These are phyloP conservation scores for Ginglymostoma cirratum DNA, from an alignment of 2,113 vertebrate genomes.

Conservation along the genomic window DNA sequence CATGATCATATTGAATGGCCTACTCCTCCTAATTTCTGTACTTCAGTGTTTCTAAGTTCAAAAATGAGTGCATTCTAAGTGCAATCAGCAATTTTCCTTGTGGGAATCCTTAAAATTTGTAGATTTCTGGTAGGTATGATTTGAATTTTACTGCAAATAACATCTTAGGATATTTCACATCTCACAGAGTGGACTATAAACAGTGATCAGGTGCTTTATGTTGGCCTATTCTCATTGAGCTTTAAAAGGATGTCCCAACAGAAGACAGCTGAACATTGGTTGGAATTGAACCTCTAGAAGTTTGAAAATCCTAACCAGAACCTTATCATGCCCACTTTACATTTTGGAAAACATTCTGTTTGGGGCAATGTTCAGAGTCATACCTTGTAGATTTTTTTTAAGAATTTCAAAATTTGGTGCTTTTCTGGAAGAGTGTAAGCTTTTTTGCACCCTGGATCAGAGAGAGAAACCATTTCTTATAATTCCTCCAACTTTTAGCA, in stretches of 20 bases:
- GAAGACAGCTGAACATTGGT: slow-evolving; percentile 25
- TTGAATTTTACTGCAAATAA: slow-evolving; percentile 5
- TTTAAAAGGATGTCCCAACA: slow-evolving; percentile 5
- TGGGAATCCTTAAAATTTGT: neutral
- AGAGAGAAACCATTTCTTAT: neutral
- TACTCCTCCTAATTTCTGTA: no score
- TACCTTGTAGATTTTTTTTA: neutral
- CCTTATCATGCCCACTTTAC: neutral
- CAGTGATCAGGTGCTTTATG: neutral
- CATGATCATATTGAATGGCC: no score
- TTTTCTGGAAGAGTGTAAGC: neutral
- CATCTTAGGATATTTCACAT: neutral
- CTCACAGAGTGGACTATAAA: neutral
- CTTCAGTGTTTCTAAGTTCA: neutral
- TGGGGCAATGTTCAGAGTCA: neutral
- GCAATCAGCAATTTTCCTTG: neutral
- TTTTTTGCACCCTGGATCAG: neutral
- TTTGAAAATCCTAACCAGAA: slow-evolving; percentile 7
- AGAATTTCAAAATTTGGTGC: neutral
- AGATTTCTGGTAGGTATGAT: neutral
- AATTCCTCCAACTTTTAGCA: neutral
- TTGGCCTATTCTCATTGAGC: slow-evolving; percentile 14
- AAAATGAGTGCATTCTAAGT: neutral
- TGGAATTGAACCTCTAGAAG: neutral
- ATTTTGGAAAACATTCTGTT: neutral